Base-by-base conservation (phyloP, 1,140 invertebrate genomes). In the Micrasema minimum region DNA sequence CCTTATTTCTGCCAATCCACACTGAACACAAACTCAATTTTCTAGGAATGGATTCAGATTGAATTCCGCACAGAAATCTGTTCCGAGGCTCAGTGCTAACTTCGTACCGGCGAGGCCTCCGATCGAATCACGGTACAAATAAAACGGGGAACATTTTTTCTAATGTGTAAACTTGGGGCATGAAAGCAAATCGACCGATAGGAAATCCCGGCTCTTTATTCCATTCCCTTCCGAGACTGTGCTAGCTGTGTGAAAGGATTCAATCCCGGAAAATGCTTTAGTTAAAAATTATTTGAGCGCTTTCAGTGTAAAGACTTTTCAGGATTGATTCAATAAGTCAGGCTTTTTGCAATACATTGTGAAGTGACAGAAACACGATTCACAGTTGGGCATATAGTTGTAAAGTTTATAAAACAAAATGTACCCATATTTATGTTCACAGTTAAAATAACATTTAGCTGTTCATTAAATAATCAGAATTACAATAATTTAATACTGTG, bases 11-110 rank as follows among this genome's bases (percentile, higher is more conserved):
- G n/a, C n/a, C n/a, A n/a, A n/a, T n/a, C 43, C 38, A 62, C 45
- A 62, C 50, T 50, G 62, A 48, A 50, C n/a, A 16, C 12, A 65
- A 65, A 65, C 62, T 65, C 62, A 65, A 65, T 65, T 65, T 65
- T 65, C 43, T 50, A 18, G 22, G 45, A 46, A 46, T 43, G 43
- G 62, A 48, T 65, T 65, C 62, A 35, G 46, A 65, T 65, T 65
- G 62, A 65, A 65, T 65, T 65, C 45, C 26, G 14, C 43, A 12
- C 10, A 37, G 62, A 46, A 62, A 62, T 31, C 62, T 65, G 43
- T 45, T 50, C 16, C 14, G 20, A 18, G 23, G 62, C 62, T 20
- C 43, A 50, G 26, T 45, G 31, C 14, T 62, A 62, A 22, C 38
- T 62, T 62, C 41, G 57, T 43, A 46, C 11, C n/a, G 62, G 43